Evolutionary conservation across 2,888 invertebrate genomes (phyloP).

Genomic region (Bellardia bayeri): DNA sequence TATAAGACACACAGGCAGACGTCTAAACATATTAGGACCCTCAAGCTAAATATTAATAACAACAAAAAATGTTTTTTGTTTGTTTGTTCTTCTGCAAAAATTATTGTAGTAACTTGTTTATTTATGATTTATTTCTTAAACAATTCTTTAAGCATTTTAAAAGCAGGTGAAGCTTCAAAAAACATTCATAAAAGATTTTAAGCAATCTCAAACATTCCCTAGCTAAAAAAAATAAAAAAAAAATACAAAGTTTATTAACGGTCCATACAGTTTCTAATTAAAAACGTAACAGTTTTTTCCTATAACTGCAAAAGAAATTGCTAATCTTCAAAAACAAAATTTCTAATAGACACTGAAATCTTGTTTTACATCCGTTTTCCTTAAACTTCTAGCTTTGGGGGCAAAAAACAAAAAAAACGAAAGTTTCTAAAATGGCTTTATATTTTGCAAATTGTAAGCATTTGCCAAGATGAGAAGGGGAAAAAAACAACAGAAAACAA

Average conservation of each 20-base stretch:
- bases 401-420: background rate
- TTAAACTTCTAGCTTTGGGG: background rate
- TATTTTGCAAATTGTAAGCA: slow-evolving; percentile 13
- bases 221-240: too few species aligned
- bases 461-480: background rate
- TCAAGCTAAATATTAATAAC: slow-evolving; percentile 13
- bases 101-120: background rate
- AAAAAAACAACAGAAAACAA: slow-evolving; percentile 33
- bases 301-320: slow-evolving; percentile 22
- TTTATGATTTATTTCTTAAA: background rate
- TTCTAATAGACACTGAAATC: slow-evolving; percentile 22
- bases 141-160: background rate
- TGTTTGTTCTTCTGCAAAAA: background rate
- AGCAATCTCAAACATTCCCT: too few species aligned
- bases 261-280: background rate
- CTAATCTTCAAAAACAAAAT: slow-evolving; percentile 20
- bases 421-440: slow-evolving; percentile 17
- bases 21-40: slow-evolving; percentile 4
- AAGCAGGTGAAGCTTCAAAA: background rate
- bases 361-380: slow-evolving; percentile 27
- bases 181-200: too few species aligned
- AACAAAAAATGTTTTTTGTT: background rate
- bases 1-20: background rate
- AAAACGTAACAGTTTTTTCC: background rate
- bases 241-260: too few species aligned